phyloP scores from a whole-genome alignment of 1,140 invertebrate species.

The Drosophila carrolli region DNA sequence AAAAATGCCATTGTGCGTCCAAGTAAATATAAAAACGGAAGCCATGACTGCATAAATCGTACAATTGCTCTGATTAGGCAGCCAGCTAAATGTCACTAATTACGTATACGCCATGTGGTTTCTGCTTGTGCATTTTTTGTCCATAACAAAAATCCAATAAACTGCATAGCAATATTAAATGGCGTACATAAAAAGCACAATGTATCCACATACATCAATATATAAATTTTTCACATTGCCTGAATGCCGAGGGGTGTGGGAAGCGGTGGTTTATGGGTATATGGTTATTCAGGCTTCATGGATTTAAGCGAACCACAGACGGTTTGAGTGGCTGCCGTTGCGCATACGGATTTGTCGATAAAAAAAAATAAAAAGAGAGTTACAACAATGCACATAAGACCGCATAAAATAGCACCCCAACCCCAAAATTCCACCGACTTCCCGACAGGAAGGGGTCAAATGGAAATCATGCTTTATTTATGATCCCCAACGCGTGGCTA shows the following conservation, averaged over 20 bases:
- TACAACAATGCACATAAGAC: constrained; percentile 53
- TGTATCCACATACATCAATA: constrained; percentile 22
- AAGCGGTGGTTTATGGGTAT: constrained; percentile 1
- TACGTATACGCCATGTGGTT: constrained; percentile 59
- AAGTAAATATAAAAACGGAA: not conserved
- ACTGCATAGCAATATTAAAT: constrained; percentile 13
- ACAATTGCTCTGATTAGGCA: constrained; percentile 45
- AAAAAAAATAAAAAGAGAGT: constrained; percentile 32
- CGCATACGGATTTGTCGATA: constrained; percentile 59
- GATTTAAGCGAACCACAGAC: constrained; percentile 57
- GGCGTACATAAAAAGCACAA: constrained; percentile 25
- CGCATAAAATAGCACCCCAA: constrained; percentile 27
- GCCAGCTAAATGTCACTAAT: constrained; percentile 53
- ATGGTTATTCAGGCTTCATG: constrained; percentile 42
- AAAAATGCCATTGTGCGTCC: constrained; percentile 1
- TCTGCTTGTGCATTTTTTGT: constrained; percentile 12
- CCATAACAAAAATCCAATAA: constrained; percentile 38
- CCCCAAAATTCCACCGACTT: not conserved
- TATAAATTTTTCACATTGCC: constrained; percentile 47
- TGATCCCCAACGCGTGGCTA: constrained; percentile 48
- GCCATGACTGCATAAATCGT: constrained; percentile 5
- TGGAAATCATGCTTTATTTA: constrained; percentile 67
- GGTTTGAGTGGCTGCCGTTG: constrained; percentile 25
- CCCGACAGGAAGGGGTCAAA: constrained; percentile 32
- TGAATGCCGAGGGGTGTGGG: constrained; percentile 3